Evolutionary conservation across 2,113 vertebrate genomes (phyloP).

Genomic region (Eudyptes chrysolophus): DNA sequence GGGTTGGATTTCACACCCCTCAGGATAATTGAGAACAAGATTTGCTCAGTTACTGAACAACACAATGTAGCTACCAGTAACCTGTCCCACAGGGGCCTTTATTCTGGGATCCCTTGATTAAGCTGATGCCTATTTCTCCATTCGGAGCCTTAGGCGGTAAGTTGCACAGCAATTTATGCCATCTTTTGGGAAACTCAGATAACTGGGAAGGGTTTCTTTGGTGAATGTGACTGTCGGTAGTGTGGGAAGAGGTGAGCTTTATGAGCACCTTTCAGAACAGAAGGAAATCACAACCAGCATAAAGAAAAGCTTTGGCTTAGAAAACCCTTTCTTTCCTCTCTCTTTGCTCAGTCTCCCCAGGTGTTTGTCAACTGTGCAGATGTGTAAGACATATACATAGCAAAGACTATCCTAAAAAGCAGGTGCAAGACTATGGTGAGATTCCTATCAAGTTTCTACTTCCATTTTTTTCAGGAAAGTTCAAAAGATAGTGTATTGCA

Average conservation of each 20-base stretch:
- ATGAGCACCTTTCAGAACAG: not conserved
- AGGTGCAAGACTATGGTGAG: not conserved
- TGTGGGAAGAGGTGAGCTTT: not conserved
- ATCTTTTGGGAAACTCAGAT: not conserved
- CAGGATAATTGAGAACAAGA: not conserved
- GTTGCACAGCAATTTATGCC: not conserved
- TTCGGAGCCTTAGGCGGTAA: not conserved
- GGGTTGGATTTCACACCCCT: not conserved
- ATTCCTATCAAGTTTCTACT: not conserved
- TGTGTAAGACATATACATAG: not conserved
- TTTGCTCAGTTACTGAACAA: not conserved
- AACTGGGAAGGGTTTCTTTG: not conserved
- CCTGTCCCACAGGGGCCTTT: not conserved
- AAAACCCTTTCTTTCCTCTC: not conserved
- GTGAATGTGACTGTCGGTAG: not conserved
- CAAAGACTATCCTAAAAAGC: not conserved
- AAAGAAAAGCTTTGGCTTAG: not conserved
- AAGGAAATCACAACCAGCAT: not conserved
- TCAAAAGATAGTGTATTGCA: not conserved
- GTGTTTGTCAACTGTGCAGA: not conserved
- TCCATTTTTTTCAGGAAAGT: not conserved
- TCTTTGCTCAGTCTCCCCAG: not conserved
- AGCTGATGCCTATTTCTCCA: not conserved
- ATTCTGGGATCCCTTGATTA: not conserved
- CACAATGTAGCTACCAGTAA: not conserved